Conservation (phyloP, 2,797 vertebrate species). For the Alosa sapidissima region DNA sequence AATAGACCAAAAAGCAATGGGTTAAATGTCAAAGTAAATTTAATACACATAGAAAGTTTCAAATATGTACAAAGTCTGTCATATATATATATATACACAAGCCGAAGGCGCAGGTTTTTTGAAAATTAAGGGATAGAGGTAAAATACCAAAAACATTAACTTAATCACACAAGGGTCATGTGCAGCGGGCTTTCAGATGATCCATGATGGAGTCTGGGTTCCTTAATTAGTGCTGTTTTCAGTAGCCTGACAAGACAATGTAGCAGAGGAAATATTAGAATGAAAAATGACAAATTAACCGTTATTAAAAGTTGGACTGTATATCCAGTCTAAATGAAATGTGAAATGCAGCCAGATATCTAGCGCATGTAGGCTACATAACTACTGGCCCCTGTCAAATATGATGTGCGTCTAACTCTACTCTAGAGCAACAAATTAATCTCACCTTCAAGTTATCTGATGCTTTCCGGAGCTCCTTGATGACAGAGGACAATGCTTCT, state of each 20-base stretch:
- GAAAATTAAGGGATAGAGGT: background rate
- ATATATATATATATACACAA: background rate
- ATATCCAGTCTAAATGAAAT: background rate
- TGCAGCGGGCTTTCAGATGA: background rate
- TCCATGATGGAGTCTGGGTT: background rate
- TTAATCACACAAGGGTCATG: background rate
- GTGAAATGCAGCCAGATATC: background rate
- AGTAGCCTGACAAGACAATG: slow-evolving; percentile 64
- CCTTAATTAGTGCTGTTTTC: slow-evolving; percentile 76
- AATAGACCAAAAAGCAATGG: background rate
- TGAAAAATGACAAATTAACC: background rate
- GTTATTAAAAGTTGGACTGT: too few species aligned
- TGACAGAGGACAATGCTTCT: slow-evolving; percentile 93
- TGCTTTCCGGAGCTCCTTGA: slow-evolving; percentile 94
- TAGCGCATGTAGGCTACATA: background rate
- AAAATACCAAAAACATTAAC: background rate
- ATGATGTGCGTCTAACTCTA: background rate
- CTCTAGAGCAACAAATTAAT: background rate
- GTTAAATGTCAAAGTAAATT: background rate
- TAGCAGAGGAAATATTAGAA: background rate
- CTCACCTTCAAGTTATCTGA: slow-evolving; percentile 90
- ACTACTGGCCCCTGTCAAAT: background rate
- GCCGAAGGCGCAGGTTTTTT: background rate
- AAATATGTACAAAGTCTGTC: background rate
- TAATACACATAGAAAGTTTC: background rate